These are phyloP conservation scores for Myanophis thanlyinensis DNA, from an alignment of 2,113 vertebrate genomes.

Conservation along the genomic window DNA sequence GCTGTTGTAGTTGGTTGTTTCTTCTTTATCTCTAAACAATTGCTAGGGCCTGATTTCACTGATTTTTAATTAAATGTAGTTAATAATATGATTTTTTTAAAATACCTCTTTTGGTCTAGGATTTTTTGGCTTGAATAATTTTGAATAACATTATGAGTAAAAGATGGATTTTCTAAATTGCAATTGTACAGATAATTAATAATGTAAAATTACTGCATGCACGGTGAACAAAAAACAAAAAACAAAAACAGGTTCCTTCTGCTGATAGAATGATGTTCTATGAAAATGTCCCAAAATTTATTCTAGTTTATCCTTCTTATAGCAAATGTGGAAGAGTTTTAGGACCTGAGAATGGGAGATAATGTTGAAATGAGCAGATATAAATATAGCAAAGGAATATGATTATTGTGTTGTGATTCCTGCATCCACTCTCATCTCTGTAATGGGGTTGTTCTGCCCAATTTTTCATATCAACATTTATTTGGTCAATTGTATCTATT, in stretches of 20 bases:
- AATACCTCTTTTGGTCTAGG: background rate
- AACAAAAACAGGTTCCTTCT: rapidly evolving
- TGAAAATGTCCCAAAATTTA: constrained; percentile 5
- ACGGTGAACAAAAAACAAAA: constrained; percentile 7
- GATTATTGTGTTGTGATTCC: constrained; percentile 1
- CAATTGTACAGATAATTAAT: constrained; percentile 36
- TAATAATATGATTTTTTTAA: background rate
- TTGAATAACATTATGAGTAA: constrained; percentile 9
- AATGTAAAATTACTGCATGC: background rate
- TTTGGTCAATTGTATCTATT: constrained; percentile 6
- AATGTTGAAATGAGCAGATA: constrained; percentile 20
- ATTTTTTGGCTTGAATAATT: constrained; percentile 8
- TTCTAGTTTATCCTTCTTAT: background rate
- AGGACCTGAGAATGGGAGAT: constrained; percentile 12
- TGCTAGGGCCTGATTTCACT: background rate
- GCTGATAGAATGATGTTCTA: background rate
- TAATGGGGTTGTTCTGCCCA: background rate
- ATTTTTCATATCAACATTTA: constrained; percentile 30
- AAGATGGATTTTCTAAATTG: constrained; percentile 19
- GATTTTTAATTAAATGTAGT: constrained; percentile 22
- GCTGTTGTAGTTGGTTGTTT: background rate
- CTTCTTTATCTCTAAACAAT: background rate
- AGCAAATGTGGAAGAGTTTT: background rate
- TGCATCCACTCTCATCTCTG: background rate
- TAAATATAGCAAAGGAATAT: constrained; percentile 16